Evolutionary conservation across 2,797 vertebrate genomes (phyloP).

Genomic region (Rhinoraja longicauda): DNA sequence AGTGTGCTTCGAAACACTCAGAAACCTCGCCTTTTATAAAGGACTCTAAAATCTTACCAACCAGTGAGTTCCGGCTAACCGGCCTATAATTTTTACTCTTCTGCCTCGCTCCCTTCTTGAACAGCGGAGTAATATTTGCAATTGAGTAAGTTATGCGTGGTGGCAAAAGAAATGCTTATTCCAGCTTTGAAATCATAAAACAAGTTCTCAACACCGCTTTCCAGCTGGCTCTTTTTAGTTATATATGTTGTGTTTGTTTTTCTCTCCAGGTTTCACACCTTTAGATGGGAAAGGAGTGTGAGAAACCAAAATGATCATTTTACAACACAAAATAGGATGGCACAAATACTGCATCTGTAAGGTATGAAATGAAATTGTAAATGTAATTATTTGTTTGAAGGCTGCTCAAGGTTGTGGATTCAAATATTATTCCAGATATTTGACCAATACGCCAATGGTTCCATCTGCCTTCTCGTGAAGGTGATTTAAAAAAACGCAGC

Average conservation of each 20-base stretch:
- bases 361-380: background rate
- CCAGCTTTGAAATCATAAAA: background rate
- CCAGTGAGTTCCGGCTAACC: no score
- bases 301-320: conserved; percentile 29
- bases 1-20: no score
- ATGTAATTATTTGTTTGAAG: background rate
- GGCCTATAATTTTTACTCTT: no score
- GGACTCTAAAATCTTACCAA: no score
- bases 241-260: background rate
- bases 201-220: background rate
- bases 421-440: background rate
- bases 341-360: background rate
- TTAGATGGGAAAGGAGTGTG: background rate
- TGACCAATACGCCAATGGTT: background rate
- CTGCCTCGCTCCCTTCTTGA: no score
- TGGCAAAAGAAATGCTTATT: background rate
- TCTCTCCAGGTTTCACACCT: background rate
- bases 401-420: background rate
- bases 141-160: background rate
- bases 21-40: no score
- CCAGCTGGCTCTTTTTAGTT: background rate
- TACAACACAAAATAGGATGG: background rate
- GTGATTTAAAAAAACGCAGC: no score
- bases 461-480: background rate
- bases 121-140: no score